Evolutionary conservation across 2,113 vertebrate species (phyloP).

Genomic region (Bettongia penicillata): DNA sequence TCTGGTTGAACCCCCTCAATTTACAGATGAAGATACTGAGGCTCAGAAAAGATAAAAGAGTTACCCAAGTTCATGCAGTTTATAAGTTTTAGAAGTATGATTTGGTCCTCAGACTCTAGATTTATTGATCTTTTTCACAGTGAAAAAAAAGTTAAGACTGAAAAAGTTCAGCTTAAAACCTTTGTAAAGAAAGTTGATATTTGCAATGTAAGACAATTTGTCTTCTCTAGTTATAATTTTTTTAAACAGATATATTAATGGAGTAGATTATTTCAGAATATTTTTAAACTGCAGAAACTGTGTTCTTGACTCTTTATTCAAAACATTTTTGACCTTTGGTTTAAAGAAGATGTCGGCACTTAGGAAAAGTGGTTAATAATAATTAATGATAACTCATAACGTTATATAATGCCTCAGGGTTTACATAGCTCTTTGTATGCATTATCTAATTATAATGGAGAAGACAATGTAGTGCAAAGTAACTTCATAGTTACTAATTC

Average conservation of each 20-base stretch:
- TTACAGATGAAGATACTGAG: neutral
- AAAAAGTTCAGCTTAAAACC: neutral
- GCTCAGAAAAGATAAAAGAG: neutral
- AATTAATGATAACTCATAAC: neutral
- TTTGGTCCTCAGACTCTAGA: neutral
- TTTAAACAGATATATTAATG: neutral
- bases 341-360: neutral
- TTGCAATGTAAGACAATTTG: neutral
- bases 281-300: neutral
- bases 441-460: neutral
- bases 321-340: neutral
- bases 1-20: neutral
- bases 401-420: neutral
- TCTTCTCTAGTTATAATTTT: neutral
- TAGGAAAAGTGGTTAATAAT: neutral
- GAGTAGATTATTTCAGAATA: neutral
- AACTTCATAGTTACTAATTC: neutral
- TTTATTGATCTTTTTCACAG: neutral
- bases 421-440: neutral
- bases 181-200: neutral
- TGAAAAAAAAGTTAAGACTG: neutral
- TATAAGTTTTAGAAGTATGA: neutral
- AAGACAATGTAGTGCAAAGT: neutral
- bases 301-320: neutral
- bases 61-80: neutral